These are phyloP conservation scores for Arnoldichthys spilopterus DNA, from an alignment of 2,797 vertebrate species.

Conservation along the genomic window DNA sequence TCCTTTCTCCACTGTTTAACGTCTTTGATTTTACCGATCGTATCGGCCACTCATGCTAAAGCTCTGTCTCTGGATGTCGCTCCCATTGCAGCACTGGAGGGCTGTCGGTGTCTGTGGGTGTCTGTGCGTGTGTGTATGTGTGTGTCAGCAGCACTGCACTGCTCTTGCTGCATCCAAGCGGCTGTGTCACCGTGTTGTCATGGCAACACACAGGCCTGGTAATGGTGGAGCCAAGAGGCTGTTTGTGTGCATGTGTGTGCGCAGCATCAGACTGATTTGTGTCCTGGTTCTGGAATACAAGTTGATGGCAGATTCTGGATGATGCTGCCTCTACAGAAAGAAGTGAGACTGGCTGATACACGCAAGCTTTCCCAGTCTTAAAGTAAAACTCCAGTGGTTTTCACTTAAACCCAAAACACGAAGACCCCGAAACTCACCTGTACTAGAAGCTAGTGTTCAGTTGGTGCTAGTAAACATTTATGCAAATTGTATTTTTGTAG, in stretches of 20 bases:
- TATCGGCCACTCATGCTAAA: conserved; percentile 18
- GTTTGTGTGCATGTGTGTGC: conserved; percentile 6
- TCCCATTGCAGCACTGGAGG: conserved; percentile 36
- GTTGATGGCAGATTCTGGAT: not conserved
- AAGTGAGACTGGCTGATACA: not conserved
- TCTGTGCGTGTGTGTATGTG: not conserved
- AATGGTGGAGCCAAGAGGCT: conserved; percentile 13
- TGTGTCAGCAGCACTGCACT: conserved; percentile 21
- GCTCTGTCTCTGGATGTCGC: conserved; percentile 17
- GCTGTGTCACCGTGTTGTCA: conserved; percentile 33
- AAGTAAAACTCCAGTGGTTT: not conserved
- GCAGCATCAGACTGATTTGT: conserved; percentile 32
- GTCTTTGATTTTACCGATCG: conserved; percentile 21
- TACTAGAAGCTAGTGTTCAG: too few relatives aligned
- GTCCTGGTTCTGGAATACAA: conserved; percentile 13
- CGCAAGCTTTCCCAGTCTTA: not conserved
- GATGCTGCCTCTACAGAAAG: not conserved
- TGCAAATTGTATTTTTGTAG: too few relatives aligned
- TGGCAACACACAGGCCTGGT: conserved; percentile 12
- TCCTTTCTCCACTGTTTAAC: not conserved
- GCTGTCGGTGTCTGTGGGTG: conserved; percentile 20
- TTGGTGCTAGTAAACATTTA: too few relatives aligned
- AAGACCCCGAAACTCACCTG: too few relatives aligned
- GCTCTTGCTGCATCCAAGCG: conserved; percentile 10
- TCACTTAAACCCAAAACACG: too few relatives aligned